Evolutionary conservation across 92 coral and sea anemone genomes (phyloP), one percentile per base, ranked within the genome.

Genomic region (Epizoanthus rinbou): DNA sequence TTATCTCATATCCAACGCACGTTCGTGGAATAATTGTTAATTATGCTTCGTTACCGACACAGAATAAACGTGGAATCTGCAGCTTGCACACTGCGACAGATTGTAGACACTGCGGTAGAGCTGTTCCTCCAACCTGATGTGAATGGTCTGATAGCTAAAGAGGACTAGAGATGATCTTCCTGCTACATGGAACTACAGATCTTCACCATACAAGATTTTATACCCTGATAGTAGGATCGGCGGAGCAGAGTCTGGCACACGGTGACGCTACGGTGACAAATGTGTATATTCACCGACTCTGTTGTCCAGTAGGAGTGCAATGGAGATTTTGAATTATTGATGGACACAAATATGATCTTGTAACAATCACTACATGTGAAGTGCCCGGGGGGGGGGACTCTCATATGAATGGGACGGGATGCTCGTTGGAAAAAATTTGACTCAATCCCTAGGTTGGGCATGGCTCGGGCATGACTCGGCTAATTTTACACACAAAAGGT

Each of bases 51-150:
- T 78, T n/a, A 3, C 22, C 39, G 19, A 47, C 86, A 94, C 85
- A 94, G 99, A 73, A 92, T 94, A 63, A 94, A 90, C 75, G 84
- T 88, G 75, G 89, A 87, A 71, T 79, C 87, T 54, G 94, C 97
- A 64, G 83, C 79, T 16, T 76, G 90, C 56, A 90, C 90, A 7
- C 86, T 97, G 73, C 86, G 80, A 54, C 85, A 85, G 35, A 81
- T 97, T 23, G 97, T 97, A 4, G 78, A 89, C 78, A 68, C 89
- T 53, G 88, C 91, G 52, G 86, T 97, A 17, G 81, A 76, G 50
- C 95, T 94, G 69, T 97, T 88, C 68, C 86, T 97, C 39, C 95
- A 94, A 81, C 99, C 99, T 4, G 91, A 90, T 5, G 85, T 87
- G 43, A 94, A 97, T 74, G 74, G 87, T 56, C 93, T 97, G 17